Percentiles rank a stretch among this genome's conserved stretches.
Evolutionary conservation across 2,113 vertebrate genomes (phyloP).

Genomic region (Microtus pennsylvanicus): DNA sequence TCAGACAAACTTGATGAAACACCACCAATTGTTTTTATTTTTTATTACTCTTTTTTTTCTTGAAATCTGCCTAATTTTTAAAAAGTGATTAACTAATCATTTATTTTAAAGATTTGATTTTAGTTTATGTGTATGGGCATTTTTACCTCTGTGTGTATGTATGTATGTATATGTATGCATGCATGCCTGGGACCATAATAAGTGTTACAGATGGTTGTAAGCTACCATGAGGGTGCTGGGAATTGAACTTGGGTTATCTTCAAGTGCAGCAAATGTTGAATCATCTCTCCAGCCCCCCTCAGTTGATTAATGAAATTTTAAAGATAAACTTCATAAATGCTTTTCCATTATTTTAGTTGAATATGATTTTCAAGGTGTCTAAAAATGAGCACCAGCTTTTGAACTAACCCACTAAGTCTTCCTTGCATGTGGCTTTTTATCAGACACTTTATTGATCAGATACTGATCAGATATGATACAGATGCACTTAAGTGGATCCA

Average conservation of each 20-base stretch:
- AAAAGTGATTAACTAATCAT: not conserved
- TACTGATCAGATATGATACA: not conserved
- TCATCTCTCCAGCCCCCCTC: too few relatives aligned
- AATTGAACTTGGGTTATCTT: not conserved
- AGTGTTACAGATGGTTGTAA: not conserved
- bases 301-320: conserved; percentile 25
- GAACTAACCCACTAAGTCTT: not conserved
- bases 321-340: conserved; percentile 26
- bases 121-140: not conserved
- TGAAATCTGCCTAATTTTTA: not conserved
- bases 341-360: conserved; percentile 23
- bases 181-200: not conserved
- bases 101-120: not conserved
- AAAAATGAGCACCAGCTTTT: conserved; percentile 19
- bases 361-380: not conserved
- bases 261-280: not conserved
- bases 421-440: conserved; percentile 24
- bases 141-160: not conserved
- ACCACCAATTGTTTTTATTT: not conserved
- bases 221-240: too few relatives aligned
- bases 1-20: conserved; percentile 22
- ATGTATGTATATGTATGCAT: too few relatives aligned
- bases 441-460: conserved; percentile 43
- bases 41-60: conserved; percentile 12
- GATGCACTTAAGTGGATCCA: not conserved